A percentile compares a stretch with the other conserved stretches of the same genome.
These are phyloP conservation scores for Scolanthus callimorphus DNA, from an alignment of 92 coral and sea anemone genomes.

Conservation along the genomic window DNA sequence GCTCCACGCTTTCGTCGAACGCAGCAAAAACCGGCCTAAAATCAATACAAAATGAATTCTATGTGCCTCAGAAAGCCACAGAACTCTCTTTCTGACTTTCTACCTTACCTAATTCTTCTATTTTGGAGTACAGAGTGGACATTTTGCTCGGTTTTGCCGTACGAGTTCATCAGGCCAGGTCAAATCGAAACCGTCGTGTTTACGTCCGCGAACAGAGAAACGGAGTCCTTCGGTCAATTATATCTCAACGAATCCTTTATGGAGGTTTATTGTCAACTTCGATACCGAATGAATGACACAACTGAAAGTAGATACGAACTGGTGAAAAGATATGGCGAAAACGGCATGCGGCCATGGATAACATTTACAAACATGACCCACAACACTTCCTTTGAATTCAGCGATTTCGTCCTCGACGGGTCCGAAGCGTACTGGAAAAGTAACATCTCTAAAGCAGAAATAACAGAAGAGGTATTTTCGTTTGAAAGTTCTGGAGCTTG, in stretches of 20 bases:
- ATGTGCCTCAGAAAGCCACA: no score
- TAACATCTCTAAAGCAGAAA: conserved; percentile 50
- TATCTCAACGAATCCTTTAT: conserved; percentile 45
- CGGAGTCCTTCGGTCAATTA: conserved; percentile 46
- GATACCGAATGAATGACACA: conserved; percentile 65
- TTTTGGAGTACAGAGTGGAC: no score
- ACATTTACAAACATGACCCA: conserved; percentile 69
- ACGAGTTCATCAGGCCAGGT: conserved; percentile 17
- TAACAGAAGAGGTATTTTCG: neutral
- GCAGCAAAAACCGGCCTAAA: no score
- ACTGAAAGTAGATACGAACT: conserved; percentile 50
- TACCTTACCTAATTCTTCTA: no score
- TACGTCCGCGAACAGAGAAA: conserved; percentile 22
- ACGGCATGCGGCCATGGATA: conserved; percentile 79
- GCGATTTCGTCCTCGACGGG: conserved; percentile 30
- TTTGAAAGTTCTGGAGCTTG: conserved; percentile 48
- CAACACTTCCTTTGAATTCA: conserved; percentile 60
- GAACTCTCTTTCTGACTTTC: no score
- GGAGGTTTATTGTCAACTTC: conserved; percentile 66
- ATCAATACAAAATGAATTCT: no score
- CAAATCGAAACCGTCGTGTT: conserved; percentile 39
- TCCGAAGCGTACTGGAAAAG: conserved; percentile 41
- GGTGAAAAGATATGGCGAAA: conserved; percentile 54
- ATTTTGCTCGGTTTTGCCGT: conserved; percentile 24
- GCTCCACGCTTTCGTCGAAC: no score